Conservation (phyloP, 1,140 invertebrate species). For the Acyrthosiphon pisum region DNA sequence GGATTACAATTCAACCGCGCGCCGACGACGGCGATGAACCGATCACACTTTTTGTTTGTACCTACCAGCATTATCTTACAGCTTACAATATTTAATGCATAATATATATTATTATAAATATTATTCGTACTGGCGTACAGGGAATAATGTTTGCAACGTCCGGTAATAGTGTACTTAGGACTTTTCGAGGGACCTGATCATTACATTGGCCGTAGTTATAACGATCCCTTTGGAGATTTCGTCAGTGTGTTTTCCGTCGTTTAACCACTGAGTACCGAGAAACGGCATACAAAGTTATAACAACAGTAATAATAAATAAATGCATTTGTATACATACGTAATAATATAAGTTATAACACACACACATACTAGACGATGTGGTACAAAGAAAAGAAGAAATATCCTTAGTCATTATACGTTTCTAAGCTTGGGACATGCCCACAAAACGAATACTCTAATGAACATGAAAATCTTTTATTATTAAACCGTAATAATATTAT, state of each 20-base stretch:
- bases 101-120: background rate
- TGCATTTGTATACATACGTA: slow-evolving; percentile 9
- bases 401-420: slow-evolving; percentile 51
- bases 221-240: slow-evolving; percentile 31
- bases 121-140: background rate
- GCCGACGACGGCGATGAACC: background rate
- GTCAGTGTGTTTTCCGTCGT: slow-evolving; percentile 3
- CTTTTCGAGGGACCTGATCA: slow-evolving; percentile 1
- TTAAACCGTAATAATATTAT: slow-evolving; percentile 48
- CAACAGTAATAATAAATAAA: slow-evolving; percentile 37
- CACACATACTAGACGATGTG: background rate
- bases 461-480: slow-evolving; percentile 56
- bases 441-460: slow-evolving; percentile 53
- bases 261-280: background rate
- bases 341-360: slow-evolving; percentile 2
- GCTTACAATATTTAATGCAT: background rate
- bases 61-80: background rate
- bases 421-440: background rate
- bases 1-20: background rate
- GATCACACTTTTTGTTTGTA: background rate
- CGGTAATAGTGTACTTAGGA: background rate
- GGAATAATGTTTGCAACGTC: background rate
- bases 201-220: slow-evolving; percentile 2
- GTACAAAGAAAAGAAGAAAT: slow-evolving; percentile 39
- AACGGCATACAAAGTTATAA: background rate